Base-by-base conservation (phyloP, 1,140 invertebrate species). In the Campoletis sonorensis region DNA sequence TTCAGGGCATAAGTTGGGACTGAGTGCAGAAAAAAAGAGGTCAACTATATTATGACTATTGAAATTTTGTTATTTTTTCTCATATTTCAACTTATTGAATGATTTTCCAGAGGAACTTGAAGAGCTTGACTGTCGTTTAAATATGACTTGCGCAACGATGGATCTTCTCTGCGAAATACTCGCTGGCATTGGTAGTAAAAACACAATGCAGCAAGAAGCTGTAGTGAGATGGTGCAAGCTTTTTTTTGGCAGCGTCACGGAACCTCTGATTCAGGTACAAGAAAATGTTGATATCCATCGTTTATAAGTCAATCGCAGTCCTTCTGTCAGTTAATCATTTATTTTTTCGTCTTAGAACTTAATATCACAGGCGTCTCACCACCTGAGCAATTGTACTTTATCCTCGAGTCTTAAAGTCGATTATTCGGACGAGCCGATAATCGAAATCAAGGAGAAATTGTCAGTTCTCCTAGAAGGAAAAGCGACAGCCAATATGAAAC, bases 111-210 rank as follows among this genome's bases (percentile, higher is more conserved):
- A 91, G 79, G 90, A 91, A 85, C 68, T 89, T 21, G 90, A 91
- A 2, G 90, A 89, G 64, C 76, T 91, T n/a, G 90, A 91, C 78
- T 86, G 87, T 4, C 88, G 88, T 73, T 80, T 91, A 79, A 87
- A 83, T 18, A 82, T 91, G 68, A 91, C 90, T 15, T 88, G 89
- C 70, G 86, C 85, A n/a, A 70, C 79, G 51, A 79, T 91, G 77
- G 90, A 91, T 80, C 79, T 91, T 27, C 82, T 90, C 10, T 91
- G 90, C 71, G 90, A 91, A 79, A 83, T 91, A 79, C 80, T 91
- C 45, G 82, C 85, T 23, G 90, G 89, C 1, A 84, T 90, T 76
- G 84, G 86, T 33, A 90, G 90, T 85, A 89, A 85, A 11, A 91
- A 86, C 71, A 85, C 87, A 4, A 84, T 90, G 18, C 88, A 90